Percentiles rank a stretch among this genome's conserved stretches.
Conservation (phyloP, 2,113 vertebrate species). For the Aegithalos caudatus region DNA sequence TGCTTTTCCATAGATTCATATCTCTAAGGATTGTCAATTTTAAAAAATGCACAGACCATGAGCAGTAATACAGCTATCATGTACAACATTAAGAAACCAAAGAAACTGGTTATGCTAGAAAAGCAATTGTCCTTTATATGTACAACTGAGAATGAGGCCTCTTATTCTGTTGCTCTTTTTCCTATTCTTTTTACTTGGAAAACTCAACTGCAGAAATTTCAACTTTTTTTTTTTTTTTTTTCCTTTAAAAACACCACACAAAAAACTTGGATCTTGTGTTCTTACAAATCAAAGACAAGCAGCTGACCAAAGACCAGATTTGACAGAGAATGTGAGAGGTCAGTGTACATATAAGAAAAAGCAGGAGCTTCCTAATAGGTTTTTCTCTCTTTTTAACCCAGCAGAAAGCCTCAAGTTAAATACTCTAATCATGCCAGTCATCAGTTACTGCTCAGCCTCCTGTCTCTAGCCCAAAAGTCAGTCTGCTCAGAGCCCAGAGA, state of each 20-base stretch:
- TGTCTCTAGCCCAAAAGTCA: slow-evolving; percentile 64
- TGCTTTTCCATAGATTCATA: neutral
- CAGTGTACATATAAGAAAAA: neutral
- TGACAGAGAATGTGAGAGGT: neutral
- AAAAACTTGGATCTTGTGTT: neutral
- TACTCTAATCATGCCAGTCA: slow-evolving; percentile 51
- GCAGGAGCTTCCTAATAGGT: neutral
- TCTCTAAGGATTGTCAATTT: neutral
- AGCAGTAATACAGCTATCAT: neutral
- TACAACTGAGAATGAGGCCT: neutral
- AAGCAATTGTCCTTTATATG: neutral
- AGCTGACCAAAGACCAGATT: neutral
- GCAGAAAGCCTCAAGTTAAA: slow-evolving; percentile 27
- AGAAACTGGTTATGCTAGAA: neutral
- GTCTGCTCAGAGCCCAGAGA: slow-evolving; percentile 45
- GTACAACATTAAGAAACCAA: neutral
- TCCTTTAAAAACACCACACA: neutral
- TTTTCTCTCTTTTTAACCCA: slow-evolving; percentile 22
- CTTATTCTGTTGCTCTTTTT: neutral
- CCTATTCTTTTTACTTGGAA: neutral
- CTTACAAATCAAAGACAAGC: neutral
- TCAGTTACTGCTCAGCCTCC: slow-evolving; percentile 45
- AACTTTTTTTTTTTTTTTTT: neutral
- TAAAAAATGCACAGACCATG: neutral
- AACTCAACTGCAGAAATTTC: neutral